Conservation (phyloP, 2,797 vertebrate genomes). For the Enteromius radiatus region DNA sequence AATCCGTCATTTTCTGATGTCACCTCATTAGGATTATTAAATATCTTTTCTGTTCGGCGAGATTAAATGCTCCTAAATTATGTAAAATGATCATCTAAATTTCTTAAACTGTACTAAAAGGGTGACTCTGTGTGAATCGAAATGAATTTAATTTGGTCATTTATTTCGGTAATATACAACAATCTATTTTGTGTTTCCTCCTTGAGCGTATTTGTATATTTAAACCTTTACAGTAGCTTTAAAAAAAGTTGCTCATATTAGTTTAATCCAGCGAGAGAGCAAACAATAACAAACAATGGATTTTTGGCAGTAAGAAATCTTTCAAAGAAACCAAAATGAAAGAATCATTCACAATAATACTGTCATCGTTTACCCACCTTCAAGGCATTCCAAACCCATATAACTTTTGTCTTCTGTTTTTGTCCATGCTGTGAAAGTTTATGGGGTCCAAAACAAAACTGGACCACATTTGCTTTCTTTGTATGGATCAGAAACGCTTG, state of each 20-base stretch:
- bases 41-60: slow-evolving; percentile 7
- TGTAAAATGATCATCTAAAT: slow-evolving; percentile 28
- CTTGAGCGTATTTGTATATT: background rate
- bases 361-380: background rate
- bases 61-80: slow-evolving; percentile 38
- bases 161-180: background rate
- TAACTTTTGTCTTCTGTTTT: background rate
- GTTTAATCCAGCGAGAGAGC: background rate
- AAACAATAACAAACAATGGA: background rate
- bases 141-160: slow-evolving; percentile 1
- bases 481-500: background rate
- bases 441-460: background rate
- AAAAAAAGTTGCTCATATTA: background rate
- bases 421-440: background rate
- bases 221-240: background rate
- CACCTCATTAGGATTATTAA: slow-evolving; percentile 50
- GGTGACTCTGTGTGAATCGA: background rate
- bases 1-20: slow-evolving; percentile 16
- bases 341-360: background rate
- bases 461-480: background rate
- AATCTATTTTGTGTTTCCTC: background rate
- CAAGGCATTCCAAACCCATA: background rate
- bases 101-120: slow-evolving; percentile 6
- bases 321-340: background rate
- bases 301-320: background rate